Percentiles rank a stretch among this genome's conserved stretches.
Conservation (phyloP, 2,797 vertebrate genomes). For the Spondyliosoma cantharus region DNA sequence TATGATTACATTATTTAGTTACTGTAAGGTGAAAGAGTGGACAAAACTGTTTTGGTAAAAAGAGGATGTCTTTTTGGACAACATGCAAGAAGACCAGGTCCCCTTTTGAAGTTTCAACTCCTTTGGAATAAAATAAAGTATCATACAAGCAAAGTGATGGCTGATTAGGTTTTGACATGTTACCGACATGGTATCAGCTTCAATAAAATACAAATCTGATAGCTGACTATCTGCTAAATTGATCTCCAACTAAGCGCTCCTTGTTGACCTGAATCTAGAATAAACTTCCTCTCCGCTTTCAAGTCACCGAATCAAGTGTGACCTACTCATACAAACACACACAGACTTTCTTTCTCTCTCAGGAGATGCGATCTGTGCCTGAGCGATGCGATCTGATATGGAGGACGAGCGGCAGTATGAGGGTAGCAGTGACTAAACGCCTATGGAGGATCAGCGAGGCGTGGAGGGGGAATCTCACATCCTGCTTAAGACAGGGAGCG, state of each 20-base stretch:
- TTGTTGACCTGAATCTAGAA: constrained; percentile 36
- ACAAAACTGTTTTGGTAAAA: neutral
- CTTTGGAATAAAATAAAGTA: neutral
- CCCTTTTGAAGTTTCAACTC: neutral
- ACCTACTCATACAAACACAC: constrained; percentile 45
- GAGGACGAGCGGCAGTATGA: constrained; percentile 44
- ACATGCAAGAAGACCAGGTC: neutral
- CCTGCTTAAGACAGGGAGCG: constrained; percentile 63
- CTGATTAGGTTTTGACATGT: constrained; percentile 21
- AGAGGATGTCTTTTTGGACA: neutral
- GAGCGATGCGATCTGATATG: constrained; percentile 57
- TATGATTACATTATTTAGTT: neutral
- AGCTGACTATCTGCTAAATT: constrained; percentile 19
- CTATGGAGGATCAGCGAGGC: constrained; percentile 64
- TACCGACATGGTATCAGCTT: constrained; percentile 4
- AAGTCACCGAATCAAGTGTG: constrained; percentile 44
- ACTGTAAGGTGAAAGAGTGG: neutral
- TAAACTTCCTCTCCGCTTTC: constrained; percentile 66
- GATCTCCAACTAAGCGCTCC: constrained; percentile 33
- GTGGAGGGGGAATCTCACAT: constrained; percentile 65
- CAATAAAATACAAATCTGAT: constrained; percentile 20
- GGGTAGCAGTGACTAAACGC: constrained; percentile 70
- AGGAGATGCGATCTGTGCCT: constrained; percentile 26
- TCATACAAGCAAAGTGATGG: constrained; percentile 5
- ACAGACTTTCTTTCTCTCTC: constrained; percentile 35